These are phyloP conservation scores for Botrylloides violaceus DNA, from an alignment of 23 tunicate species.

Conservation along the genomic window DNA sequence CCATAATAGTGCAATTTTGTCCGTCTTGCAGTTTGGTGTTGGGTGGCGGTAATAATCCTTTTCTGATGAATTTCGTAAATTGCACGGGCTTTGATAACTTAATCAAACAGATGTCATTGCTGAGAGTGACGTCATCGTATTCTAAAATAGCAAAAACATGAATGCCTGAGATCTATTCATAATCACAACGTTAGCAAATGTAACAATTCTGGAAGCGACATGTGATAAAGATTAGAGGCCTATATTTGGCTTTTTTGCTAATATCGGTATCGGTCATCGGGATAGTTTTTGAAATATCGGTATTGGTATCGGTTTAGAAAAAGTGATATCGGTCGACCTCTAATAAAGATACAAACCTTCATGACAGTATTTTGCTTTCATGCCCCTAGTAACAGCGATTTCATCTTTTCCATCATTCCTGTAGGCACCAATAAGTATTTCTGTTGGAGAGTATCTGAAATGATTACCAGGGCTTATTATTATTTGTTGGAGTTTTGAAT, in stretches of 20 bases:
- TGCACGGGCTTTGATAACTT: conserved; percentile 11
- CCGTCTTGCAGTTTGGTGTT: conserved; percentile 8
- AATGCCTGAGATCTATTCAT: neutral
- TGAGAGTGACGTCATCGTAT: neutral
- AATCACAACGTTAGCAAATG: neutral
- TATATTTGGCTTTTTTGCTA: neutral
- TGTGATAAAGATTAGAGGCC: neutral
- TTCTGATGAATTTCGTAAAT: conserved; percentile 1
- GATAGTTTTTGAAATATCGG: too few species aligned
- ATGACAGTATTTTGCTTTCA: neutral
- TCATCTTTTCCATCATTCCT: neutral
- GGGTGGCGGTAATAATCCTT: conserved; percentile 25
- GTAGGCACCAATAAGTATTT: neutral
- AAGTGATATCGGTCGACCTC: too few species aligned
- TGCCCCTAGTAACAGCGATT: neutral
- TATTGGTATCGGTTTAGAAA: too few species aligned
- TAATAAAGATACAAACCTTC: conserved; percentile 1
- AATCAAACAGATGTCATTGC: conserved; percentile 33
- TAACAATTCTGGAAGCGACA: neutral
- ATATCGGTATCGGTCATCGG: too few species aligned
- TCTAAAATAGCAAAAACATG: neutral
- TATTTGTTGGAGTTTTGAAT: too few species aligned
- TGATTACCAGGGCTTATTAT: too few species aligned
- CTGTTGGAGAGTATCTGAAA: conserved; percentile 7
- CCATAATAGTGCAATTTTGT: conserved; percentile 23